A percentile compares a stretch with the other conserved stretches of the same genome.
phyloP scores from a whole-genome alignment of 1,140 invertebrate species.

The Pristionchus pacificus region DNA sequence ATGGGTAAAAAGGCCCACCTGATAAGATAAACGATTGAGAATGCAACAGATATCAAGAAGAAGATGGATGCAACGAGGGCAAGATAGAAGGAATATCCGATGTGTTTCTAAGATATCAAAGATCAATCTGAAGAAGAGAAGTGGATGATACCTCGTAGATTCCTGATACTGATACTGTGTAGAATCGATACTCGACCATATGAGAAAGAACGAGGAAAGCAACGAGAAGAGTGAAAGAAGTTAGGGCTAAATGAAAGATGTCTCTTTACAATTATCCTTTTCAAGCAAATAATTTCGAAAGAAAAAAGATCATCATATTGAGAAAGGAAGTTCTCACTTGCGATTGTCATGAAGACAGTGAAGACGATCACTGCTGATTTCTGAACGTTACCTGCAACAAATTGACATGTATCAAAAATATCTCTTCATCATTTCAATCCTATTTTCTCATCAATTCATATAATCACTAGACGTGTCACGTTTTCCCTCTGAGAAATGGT shows the following conservation, averaged over 20 bases:
- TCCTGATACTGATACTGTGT: conserved; percentile 34
- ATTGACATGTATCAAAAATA: no score
- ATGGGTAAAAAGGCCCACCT: background rate
- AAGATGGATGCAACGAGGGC: conserved; percentile 21
- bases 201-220: conserved; percentile 32
- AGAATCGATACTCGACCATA: conserved; percentile 40
- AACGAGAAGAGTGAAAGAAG: conserved; percentile 25
- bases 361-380: conserved; percentile 7
- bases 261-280: background rate
- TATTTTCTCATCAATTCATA: no score
- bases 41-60: conserved; percentile 19
- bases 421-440: no score
- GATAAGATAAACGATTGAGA: conserved; percentile 23
- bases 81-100: conserved; percentile 34
- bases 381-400: background rate
- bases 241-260: conserved; percentile 17
- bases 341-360: conserved; percentile 15
- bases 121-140: background rate
- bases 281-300: background rate
- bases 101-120: conserved; percentile 26
- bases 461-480: no score
- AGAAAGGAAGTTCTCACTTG: conserved; percentile 5
- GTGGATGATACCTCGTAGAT: conserved; percentile 28
- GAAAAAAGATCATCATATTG: background rate
- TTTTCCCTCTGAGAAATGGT: no score